Evolutionary conservation across 2,888 invertebrate genomes (phyloP).

Genomic region (Trachelus iudaicus): DNA sequence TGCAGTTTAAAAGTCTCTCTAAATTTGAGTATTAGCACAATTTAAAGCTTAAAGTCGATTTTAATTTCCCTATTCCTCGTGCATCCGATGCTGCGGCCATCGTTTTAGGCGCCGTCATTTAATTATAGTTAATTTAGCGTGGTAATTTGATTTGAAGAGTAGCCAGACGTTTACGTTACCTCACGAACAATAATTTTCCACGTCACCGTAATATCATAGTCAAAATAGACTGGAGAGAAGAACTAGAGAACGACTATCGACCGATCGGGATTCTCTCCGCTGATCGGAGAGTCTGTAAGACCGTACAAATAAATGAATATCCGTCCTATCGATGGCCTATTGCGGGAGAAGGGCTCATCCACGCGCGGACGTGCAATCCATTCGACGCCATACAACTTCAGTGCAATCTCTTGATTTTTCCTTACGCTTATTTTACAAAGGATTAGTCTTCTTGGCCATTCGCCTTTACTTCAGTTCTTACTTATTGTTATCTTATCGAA

Average conservation of each 20-base stretch:
- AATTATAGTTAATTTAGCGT: not conserved
- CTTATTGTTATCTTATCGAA: not conserved
- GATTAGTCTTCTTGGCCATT: not conserved
- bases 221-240: not conserved
- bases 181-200: not conserved
- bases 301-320: not conserved
- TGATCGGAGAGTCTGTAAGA: not conserved
- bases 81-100: no score
- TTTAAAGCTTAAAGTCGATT: not conserved
- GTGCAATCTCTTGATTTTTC: not conserved
- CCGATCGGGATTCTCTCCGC: not conserved
- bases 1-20: slow-evolving; percentile 56
- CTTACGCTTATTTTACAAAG: not conserved
- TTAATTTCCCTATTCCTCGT: not conserved
- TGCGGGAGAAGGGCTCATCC: not conserved
- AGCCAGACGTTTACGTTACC: not conserved
- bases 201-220: not conserved
- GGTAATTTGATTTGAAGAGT: not conserved
- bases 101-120: not conserved
- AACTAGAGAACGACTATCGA: not conserved
- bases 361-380: not conserved
- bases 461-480: not conserved
- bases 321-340: not conserved
- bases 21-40: slow-evolving; percentile 8
- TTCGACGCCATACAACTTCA: not conserved